phyloP scores from a whole-genome alignment of 1,140 invertebrate species.

The Eciton burchellii region DNA sequence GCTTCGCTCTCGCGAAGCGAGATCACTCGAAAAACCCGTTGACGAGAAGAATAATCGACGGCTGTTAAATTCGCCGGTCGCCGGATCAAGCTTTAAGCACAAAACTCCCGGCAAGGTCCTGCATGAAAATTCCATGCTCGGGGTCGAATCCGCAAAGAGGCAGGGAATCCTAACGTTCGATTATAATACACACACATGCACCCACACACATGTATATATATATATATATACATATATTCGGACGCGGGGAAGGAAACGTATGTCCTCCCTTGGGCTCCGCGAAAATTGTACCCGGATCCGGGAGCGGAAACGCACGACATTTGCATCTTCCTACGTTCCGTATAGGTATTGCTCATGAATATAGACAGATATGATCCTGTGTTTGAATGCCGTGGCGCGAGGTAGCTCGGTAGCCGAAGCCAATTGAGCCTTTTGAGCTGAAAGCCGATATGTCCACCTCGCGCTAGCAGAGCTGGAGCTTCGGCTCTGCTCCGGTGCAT shows the following conservation, averaged over 20 bases:
- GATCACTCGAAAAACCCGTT: no score
- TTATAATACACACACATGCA: no score
- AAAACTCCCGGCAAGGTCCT: not conserved
- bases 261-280: slow-evolving; percentile 72
- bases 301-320: slow-evolving; percentile 72
- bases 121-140: slow-evolving; percentile 35
- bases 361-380: slow-evolving; percentile 77
- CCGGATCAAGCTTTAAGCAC: slow-evolving; percentile 38
- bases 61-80: slow-evolving; percentile 17
- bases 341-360: slow-evolving; percentile 76
- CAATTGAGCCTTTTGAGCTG: slow-evolving; percentile 70
- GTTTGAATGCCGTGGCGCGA: slow-evolving; percentile 69
- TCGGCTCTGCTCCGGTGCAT: not conserved
- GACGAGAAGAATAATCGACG: no score
- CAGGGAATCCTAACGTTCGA: slow-evolving; percentile 69
- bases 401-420: slow-evolving; percentile 52
- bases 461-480: slow-evolving; percentile 33
- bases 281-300: slow-evolving; percentile 74
- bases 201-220: no score
- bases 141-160: slow-evolving; percentile 67
- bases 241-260: slow-evolving; percentile 71
- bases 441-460: slow-evolving; percentile 67
- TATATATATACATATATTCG: slow-evolving; percentile 74
- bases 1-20: no score
- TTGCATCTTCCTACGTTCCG: slow-evolving; percentile 69